Percentiles rank a stretch among this genome's conserved stretches.
Evolutionary conservation across 2,113 vertebrate species (phyloP).

Genomic region (Hippopotamus amphibius): DNA sequence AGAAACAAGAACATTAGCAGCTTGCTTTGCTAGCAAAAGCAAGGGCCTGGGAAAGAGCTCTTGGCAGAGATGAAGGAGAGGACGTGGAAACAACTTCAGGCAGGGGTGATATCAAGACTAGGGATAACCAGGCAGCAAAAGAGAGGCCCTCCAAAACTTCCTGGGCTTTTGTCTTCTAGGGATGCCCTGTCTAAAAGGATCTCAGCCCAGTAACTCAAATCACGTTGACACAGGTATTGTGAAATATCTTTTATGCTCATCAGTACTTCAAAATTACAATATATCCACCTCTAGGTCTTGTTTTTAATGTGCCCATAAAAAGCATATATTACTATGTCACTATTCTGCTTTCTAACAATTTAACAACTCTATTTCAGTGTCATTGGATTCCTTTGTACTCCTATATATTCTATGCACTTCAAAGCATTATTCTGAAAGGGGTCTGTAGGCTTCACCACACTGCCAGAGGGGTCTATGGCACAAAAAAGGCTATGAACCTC

Average conservation of each 20-base stretch:
- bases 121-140: neutral
- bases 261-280: neutral
- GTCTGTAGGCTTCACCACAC: neutral
- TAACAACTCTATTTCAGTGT: neutral
- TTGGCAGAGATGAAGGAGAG: neutral
- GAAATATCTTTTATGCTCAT: neutral
- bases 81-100: neutral
- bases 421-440: slow-evolving; percentile 26
- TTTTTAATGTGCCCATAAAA: slow-evolving; percentile 6
- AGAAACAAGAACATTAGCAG: neutral
- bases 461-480: neutral
- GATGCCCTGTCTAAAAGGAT: neutral
- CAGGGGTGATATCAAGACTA: neutral
- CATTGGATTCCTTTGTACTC: neutral
- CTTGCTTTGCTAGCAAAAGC: neutral
- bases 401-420: neutral
- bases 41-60: neutral
- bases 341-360: neutral
- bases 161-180: neutral
- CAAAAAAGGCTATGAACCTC: neutral
- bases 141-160: neutral
- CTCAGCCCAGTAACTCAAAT: neutral
- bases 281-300: neutral
- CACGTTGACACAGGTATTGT: neutral
- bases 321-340: neutral